Conservation (phyloP, 2,888 invertebrate species). For the Nezara viridula region DNA sequence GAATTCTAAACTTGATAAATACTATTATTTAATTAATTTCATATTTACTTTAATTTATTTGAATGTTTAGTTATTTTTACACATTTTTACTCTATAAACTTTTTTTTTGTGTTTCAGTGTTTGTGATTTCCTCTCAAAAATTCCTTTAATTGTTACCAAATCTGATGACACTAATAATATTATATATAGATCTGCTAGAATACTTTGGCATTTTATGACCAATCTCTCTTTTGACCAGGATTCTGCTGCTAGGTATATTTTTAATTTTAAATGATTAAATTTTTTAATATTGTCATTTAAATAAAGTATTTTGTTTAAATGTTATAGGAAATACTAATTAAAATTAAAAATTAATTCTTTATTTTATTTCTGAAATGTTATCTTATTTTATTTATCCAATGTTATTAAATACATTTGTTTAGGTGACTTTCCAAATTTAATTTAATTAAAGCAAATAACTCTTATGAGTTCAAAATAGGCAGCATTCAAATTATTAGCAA, state of each 20-base stretch:
- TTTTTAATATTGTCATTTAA: neutral
- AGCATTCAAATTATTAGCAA: too few species aligned
- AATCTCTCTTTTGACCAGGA: slow-evolving; percentile 12
- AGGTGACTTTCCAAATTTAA: too few species aligned
- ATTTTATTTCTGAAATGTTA: neutral
- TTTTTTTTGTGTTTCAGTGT: neutral
- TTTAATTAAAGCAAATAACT: too few species aligned
- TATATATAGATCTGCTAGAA: slow-evolving; percentile 42
- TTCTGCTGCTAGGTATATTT: slow-evolving; percentile 33
- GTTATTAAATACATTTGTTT: neutral
- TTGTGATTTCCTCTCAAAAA: slow-evolving; percentile 25
- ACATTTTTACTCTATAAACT: neutral
- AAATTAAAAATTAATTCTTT: neutral
- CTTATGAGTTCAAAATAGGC: too few species aligned
- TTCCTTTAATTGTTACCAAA: neutral
- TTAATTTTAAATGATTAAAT: neutral
- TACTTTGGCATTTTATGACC: slow-evolving; percentile 41
- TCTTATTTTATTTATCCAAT: neutral
- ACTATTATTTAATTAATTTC: neutral
- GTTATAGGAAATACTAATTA: neutral
- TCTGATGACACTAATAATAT: slow-evolving; percentile 19
- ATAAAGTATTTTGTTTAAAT: neutral
- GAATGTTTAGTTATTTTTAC: neutral
- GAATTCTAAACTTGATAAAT: neutral
- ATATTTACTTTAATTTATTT: neutral